These are phyloP conservation scores for Pristionchus exspectatus DNA, from an alignment of 2,888 invertebrate species.

Conservation along the genomic window DNA sequence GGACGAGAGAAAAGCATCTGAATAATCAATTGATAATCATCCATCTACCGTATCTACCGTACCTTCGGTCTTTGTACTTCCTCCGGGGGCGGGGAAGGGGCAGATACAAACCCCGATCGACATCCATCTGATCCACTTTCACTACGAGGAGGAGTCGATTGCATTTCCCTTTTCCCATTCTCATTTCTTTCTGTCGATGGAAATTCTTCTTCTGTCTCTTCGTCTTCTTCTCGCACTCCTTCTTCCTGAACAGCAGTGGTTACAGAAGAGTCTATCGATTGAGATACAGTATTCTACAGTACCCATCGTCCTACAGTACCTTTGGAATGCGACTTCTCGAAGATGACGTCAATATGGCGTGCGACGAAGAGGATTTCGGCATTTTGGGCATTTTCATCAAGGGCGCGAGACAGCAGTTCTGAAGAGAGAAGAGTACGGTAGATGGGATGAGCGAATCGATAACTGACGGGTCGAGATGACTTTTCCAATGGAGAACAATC, in stretches of 20 bases:
- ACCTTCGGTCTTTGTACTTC: conserved; percentile 50
- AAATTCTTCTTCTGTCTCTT: conserved; percentile 47
- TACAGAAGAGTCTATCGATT: not conserved
- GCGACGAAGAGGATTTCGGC: conserved; percentile 49
- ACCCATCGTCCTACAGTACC: not conserved
- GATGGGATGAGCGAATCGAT: conserved; percentile 26
- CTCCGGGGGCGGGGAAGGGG: conserved; percentile 25
- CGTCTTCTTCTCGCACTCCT: conserved; percentile 43
- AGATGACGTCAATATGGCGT: conserved; percentile 48
- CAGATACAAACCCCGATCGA: not conserved
- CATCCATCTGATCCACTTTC: not conserved
- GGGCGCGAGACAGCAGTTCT: conserved; percentile 30
- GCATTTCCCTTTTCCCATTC: conserved; percentile 73
- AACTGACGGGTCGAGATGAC: conserved; percentile 25
- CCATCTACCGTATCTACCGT: not conserved
- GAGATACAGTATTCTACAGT: not conserved
- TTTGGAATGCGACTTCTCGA: conserved; percentile 55
- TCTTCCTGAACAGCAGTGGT: not conserved
- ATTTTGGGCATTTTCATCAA: conserved; percentile 48
- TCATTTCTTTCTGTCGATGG: conserved; percentile 64
- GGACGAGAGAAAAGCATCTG: conserved; percentile 52
- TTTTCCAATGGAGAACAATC: conserved; percentile 6
- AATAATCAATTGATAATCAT: not conserved
- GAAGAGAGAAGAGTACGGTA: conserved; percentile 28
- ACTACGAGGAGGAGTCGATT: conserved; percentile 57